A percentile compares a stretch with the other conserved stretches of the same genome.
These are phyloP conservation scores for Andrena minutula DNA, from an alignment of 2,888 invertebrate genomes.

Conservation along the genomic window DNA sequence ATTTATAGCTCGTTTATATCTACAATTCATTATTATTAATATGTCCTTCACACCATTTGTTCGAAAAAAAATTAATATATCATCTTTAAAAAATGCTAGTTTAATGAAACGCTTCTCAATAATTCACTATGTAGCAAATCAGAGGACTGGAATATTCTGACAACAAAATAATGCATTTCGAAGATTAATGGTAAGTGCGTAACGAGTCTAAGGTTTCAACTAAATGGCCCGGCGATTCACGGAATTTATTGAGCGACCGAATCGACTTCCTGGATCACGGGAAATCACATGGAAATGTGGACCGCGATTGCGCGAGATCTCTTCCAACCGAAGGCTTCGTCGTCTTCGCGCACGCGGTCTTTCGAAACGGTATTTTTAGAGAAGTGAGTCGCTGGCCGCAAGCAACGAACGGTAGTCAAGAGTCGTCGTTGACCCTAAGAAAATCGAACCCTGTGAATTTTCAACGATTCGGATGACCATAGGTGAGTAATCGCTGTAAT, in stretches of 20 bases:
- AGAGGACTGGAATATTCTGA: no score
- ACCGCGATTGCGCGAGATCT: slow-evolving; percentile 55
- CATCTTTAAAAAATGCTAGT: no score
- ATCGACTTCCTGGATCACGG: slow-evolving; percentile 38
- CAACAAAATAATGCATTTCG: no score
- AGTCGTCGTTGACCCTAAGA: slow-evolving; percentile 60
- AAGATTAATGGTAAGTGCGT: no score
- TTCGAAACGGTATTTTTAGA: slow-evolving; percentile 74
- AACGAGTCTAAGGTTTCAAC: no score
- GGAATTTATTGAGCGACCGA: slow-evolving; percentile 7
- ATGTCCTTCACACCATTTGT: no score
- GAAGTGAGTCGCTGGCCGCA: slow-evolving; percentile 69
- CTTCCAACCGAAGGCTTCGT: slow-evolving; percentile 27
- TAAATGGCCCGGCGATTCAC: background rate
- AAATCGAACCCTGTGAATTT: slow-evolving; percentile 53
- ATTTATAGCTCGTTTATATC: no score
- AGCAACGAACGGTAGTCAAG: slow-evolving; percentile 65
- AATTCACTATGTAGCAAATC: no score
- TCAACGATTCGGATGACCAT: slow-evolving; percentile 44
- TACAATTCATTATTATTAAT: no score
- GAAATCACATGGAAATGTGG: slow-evolving; percentile 39
- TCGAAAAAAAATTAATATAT: no score
- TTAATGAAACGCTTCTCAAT: no score
- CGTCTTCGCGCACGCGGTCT: slow-evolving; percentile 70
- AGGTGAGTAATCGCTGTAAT: slow-evolving; percentile 52